Conservation (phyloP, 2,888 invertebrate genomes). For the Plusia festucae region DNA sequence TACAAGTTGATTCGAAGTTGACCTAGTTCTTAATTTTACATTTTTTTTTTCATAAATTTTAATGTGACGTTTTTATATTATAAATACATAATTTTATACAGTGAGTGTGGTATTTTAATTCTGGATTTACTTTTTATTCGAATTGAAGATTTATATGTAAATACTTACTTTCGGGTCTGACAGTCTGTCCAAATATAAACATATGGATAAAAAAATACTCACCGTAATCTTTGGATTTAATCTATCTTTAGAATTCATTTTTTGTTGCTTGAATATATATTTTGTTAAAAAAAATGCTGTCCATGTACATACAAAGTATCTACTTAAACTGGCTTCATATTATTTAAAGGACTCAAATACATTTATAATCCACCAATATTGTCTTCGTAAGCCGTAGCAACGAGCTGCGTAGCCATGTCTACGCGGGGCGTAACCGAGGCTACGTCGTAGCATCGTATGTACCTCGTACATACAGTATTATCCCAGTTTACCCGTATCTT, state of each 20-base stretch:
- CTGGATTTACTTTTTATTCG: neutral
- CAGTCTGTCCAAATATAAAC: no score
- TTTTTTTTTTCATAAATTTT: neutral
- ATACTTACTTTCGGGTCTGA: no score
- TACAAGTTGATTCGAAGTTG: neutral
- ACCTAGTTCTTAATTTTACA: neutral
- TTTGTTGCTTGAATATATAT: no score
- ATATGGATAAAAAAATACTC: no score
- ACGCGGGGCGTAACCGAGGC: slow-evolving; percentile 1
- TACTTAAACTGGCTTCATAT: no score
- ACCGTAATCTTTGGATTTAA: no score
- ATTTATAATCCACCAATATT: neutral
- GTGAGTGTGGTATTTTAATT: neutral
- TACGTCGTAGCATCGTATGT: neutral
- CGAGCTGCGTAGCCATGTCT: slow-evolving; percentile 6
- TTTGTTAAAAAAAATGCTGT: no score
- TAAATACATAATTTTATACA: neutral
- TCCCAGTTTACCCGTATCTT: neutral
- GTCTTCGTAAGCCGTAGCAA: slow-evolving; percentile 1
- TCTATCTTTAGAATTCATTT: no score
- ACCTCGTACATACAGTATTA: neutral
- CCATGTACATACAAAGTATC: no score
- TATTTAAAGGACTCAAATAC: no score
- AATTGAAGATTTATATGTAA: neutral
- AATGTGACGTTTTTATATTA: neutral